Percentiles rank a stretch among this genome's conserved stretches.
phyloP scores from a whole-genome alignment of 2,888 invertebrate genomes.

The Ceratothoa steindachneri region DNA sequence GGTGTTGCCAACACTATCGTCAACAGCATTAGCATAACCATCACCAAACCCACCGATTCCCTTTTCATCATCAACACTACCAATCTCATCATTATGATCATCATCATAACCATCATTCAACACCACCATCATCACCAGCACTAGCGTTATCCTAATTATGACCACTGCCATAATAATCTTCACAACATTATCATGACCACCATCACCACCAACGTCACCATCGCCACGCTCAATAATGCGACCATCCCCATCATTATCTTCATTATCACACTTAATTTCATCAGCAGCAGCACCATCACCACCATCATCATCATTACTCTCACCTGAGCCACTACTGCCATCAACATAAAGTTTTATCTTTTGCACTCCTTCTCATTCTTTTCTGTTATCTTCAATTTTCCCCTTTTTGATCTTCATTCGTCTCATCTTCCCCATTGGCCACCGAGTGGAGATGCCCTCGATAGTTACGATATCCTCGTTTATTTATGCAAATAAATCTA shows the following conservation, averaged over 20 bases:
- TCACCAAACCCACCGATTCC: too few relatives aligned
- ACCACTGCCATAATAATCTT: neutral
- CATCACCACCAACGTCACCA: neutral
- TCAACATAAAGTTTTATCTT: neutral
- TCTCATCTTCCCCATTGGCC: too few relatives aligned
- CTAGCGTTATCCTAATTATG: neutral
- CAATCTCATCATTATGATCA: too few relatives aligned
- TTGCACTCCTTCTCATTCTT: neutral
- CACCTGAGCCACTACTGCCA: neutral
- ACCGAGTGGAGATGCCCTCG: too few relatives aligned
- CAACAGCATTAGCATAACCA: neutral
- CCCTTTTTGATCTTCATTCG: too few relatives aligned
- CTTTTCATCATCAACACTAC: too few relatives aligned
- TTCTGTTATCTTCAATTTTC: neutral
- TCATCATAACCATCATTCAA: too few relatives aligned
- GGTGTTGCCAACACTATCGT: neutral
- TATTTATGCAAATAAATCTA: too few relatives aligned
- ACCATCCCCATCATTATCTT: too few relatives aligned
- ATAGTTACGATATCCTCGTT: too few relatives aligned
- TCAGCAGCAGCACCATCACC: too few relatives aligned
- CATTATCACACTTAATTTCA: too few relatives aligned
- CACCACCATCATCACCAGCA: slow-evolving; percentile 3
- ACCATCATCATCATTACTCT: neutral
- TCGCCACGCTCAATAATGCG: neutral
- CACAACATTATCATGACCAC: neutral